Percentiles rank a stretch among this genome's conserved stretches.
Evolutionary conservation across 2,888 invertebrate genomes (phyloP).

Genomic region (Hymenopus coronatus): DNA sequence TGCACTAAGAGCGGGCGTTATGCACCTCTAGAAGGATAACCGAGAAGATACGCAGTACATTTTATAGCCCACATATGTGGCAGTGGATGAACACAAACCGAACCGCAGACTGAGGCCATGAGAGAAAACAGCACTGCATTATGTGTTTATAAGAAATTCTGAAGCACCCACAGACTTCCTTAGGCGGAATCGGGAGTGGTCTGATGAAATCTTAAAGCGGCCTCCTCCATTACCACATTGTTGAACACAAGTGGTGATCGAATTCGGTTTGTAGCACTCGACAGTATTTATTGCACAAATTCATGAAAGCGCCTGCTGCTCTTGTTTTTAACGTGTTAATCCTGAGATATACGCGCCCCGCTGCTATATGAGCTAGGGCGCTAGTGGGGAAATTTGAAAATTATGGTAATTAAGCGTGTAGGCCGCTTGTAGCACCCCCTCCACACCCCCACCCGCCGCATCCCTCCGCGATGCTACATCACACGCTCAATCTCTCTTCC

Average conservation of each 20-base stretch:
- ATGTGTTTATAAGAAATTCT: too few relatives aligned
- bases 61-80: too few relatives aligned
- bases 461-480: too few relatives aligned
- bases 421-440: background rate
- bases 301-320: background rate
- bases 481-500: background rate
- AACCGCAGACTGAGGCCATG: too few relatives aligned
- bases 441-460: too few relatives aligned
- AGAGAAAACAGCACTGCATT: too few relatives aligned
- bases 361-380: background rate
- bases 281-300: background rate
- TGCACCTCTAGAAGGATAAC: too few relatives aligned
- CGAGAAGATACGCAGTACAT: too few relatives aligned
- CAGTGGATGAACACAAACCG: too few relatives aligned
- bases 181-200: background rate
- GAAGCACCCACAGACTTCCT: too few relatives aligned
- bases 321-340: background rate
- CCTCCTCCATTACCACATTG: background rate
- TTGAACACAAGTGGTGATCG: background rate
- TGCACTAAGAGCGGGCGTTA: too few relatives aligned
- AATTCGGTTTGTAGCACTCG: background rate
- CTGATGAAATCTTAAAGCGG: background rate
- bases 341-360: background rate
- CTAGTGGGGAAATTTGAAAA: background rate
- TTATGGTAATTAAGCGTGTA: conserved; percentile 2